Conservation (phyloP, 2,888 invertebrate genomes). For the Odiellus spinosus region DNA sequence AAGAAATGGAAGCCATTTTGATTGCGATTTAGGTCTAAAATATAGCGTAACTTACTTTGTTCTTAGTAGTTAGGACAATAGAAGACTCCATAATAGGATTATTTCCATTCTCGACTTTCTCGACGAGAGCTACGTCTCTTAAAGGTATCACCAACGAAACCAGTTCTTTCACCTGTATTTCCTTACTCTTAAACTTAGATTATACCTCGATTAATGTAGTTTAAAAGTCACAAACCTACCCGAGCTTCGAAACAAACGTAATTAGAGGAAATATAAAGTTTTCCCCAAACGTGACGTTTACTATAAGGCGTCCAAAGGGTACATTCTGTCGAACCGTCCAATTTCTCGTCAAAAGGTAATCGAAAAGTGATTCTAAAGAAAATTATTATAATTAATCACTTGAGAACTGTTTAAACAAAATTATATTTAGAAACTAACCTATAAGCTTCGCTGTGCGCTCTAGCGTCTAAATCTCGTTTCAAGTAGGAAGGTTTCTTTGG, state of each 20-base stretch:
- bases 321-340: slow-evolving; percentile 82
- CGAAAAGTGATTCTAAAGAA: slow-evolving; percentile 35
- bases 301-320: slow-evolving; percentile 89
- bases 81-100: slow-evolving; percentile 45
- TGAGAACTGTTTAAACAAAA: neutral
- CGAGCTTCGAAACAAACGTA: slow-evolving; percentile 92
- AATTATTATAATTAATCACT: neutral
- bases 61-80: slow-evolving; percentile 63
- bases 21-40: slow-evolving; percentile 3
- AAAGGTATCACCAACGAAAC: slow-evolving; percentile 79
- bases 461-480: slow-evolving; percentile 85
- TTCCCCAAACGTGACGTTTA: slow-evolving; percentile 71
- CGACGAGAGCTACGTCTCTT: slow-evolving; percentile 59
- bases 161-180: slow-evolving; percentile 49
- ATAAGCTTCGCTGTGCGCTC: slow-evolving; percentile 83
- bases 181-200: neutral
- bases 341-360: slow-evolving; percentile 71
- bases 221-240: slow-evolving; percentile 38
- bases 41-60: slow-evolving; percentile 50
- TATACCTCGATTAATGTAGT: neutral
- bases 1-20: too few relatives aligned
- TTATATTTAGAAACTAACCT: too few relatives aligned
- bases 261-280: slow-evolving; percentile 78
- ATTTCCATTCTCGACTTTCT: slow-evolving; percentile 53
- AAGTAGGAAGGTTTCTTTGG: slow-evolving; percentile 79